Evolutionary conservation across 2,888 invertebrate genomes (phyloP), one percentile per base, ranked within the genome.

Genomic region (Netelia fuscicornis): DNA sequence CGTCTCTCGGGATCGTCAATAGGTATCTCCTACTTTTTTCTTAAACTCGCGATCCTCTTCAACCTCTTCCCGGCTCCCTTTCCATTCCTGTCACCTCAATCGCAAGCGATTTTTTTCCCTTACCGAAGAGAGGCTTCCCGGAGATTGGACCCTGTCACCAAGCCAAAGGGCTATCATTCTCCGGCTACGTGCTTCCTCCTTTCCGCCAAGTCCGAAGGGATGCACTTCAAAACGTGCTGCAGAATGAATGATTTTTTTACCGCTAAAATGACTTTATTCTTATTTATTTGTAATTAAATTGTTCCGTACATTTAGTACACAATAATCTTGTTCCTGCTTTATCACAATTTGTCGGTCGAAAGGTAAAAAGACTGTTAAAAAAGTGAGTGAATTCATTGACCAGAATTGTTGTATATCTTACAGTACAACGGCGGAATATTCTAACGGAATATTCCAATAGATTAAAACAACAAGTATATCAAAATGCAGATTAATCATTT

Each of bases 101-200:
- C 48, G 25, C 37, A 52, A 77, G 67, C 17, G n/a, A 60, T 62
- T 60, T 42, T 72, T 62, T 48, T 72, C 56, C 30, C 64, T 30
- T 20, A 30, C 64, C 30, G 37, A 75, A 81, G 85, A 83, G 83
- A 81, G 83, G 85, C 85, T 85, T 85, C 72, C 84, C 87, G 88
- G 88, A 89, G 89, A 89, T 88, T 88, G 91, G 89, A 89, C 87
- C 85, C 90, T 91, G 91, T 91, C 90, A 90, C 89, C 87, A 87
- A 89, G 90, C 90, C 91, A 91, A 86, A 62, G 79, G 81, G 88
- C 89, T 87, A 90, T 90, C 89, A 88, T 87, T 90, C 87, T 88
- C 89, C 87, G 76, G 85, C 76, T 74, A 86, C 80, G 86, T 84
- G 85, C 78, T 77, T 86, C 54, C 80, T 74, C 77, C 25, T n/a